Evolutionary conservation across 2,113 vertebrate species (phyloP).

Genomic region (Oreocharis arfaki): DNA sequence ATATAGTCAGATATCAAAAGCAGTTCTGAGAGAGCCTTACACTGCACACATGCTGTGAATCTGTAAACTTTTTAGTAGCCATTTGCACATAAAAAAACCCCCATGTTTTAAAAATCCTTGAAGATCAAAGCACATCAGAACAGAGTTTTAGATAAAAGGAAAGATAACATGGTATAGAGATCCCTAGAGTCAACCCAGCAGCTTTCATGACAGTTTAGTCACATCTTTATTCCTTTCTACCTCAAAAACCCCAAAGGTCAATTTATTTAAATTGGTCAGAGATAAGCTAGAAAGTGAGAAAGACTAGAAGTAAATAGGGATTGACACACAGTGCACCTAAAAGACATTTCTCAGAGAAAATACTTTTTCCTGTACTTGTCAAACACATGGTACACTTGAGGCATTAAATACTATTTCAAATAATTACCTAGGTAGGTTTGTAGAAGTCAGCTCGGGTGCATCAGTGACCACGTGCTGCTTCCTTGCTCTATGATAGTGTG

Average conservation of each 20-base stretch:
- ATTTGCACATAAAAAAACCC: constrained; percentile 19
- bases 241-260: constrained; percentile 42
- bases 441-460: background rate
- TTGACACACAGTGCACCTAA: background rate
- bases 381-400: background rate
- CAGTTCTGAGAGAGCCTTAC: background rate
- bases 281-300: background rate
- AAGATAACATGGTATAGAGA: background rate
- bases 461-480: background rate
- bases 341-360: background rate
- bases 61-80: constrained; percentile 24
- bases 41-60: background rate
- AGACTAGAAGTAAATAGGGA: background rate
- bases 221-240: constrained; percentile 9
- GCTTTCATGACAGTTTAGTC: constrained; percentile 33
- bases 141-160: constrained; percentile 33
- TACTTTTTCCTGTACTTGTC: background rate
- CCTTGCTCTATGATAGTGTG: background rate
- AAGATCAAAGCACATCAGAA: constrained; percentile 48
- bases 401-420: background rate
- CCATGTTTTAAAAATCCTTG: background rate
- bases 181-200: background rate
- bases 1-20: background rate
- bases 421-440: background rate
- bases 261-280: constrained; percentile 46